Base-by-base conservation (phyloP, 2,797 vertebrate species). In the Salmo trutta region DNA sequence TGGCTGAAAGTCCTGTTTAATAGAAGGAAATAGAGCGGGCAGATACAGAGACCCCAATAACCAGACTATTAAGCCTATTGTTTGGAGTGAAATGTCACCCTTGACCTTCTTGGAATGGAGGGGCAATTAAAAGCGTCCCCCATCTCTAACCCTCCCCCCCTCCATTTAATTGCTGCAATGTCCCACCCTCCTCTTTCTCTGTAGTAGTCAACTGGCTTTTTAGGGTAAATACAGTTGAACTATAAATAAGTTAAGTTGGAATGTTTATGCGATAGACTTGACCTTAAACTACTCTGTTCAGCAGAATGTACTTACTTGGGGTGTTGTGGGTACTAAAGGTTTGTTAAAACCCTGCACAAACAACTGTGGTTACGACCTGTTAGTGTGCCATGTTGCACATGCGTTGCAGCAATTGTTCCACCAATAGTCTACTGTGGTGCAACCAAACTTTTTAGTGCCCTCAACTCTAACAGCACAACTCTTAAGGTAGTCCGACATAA, bases 41-140 rank as follows among this genome's bases (percentile, higher is more conserved):
- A 52, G 54, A 41, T 56, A 56, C 56, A 56, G 12, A 65, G 54
- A 33, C 68, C 64, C 41, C 53, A 21, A 73, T 74, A 75, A 27
- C n/a, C 53, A 19, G 41, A 64, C 51, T 54, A 36, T 76, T 69
- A 56, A 65, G 75, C 66, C 41, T 5, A 76, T 17, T 76, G 65
- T 76, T 69, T 54, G 15, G 33, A 29, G 47, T 68, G 65, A 76
- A 56, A 77, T 29, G 56, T 71, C 41, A 33, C 76, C 76, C 51
- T 56, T 67, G 53, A 73, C 76, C 62, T 77, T 72, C 66, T 77
- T 73, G 76, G 70, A 77, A 77, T 73, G 71, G 71, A 73, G 71
- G 47, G 47, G 70, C 71, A 77, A 77, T 73, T 77, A 73, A 77
- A 77, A 68, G 29, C 10, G 19, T 51, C 65, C 10, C 59, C 59